Evolutionary conservation across 1,140 invertebrate genomes (phyloP), one percentile per base, ranked within the genome.

Genomic region (Papilio glaucus): DNA sequence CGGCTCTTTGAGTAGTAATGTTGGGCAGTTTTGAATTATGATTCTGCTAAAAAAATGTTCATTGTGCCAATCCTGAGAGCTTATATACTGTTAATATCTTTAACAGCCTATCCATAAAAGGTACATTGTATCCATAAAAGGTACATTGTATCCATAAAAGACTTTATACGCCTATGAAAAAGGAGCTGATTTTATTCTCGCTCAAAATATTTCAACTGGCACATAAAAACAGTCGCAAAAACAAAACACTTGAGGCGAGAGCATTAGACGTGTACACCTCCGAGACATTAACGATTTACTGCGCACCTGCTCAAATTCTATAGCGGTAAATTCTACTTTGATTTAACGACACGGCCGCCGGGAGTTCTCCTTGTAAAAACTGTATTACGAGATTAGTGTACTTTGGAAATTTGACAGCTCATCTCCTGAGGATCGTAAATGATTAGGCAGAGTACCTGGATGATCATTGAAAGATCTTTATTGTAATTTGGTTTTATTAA

Each of bases 61-160:
- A n/a, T 33, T 33, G 29, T n/a, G 6, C 6, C 42, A 45, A 10
- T 12, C 3, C 49, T 24, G 21, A 57, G 18, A 24, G 49, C 21
- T 57, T 57, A 9, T 57, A 57, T 13, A 57, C 21, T 15, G 49
- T 57, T 57, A 45, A 45, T 45, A 57, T 24, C 15, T 57, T 57
- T 57, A 57, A 57, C 49, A 57, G 49, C 49, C 49, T 57, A 57
- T 57, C 49, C 49, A 26, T 57, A 57, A 57, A 57, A 26, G 10
- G 49, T 6, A 33, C 29, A 33, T 33, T 33, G 29, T 49, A 49
- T 49, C 45, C 9, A 49, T 49, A 49, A 49, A 45, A 26, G 10
- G 49, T 6, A 33, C 29, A 33, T 33, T 33, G 29, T 49, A 49
- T 49, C 45, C 9, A 49, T 49, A 49, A 49, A 49, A 49, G 8